Base-by-base conservation (phyloP, 2,888 invertebrate genomes). In the Lasioglossum leucozonium region DNA sequence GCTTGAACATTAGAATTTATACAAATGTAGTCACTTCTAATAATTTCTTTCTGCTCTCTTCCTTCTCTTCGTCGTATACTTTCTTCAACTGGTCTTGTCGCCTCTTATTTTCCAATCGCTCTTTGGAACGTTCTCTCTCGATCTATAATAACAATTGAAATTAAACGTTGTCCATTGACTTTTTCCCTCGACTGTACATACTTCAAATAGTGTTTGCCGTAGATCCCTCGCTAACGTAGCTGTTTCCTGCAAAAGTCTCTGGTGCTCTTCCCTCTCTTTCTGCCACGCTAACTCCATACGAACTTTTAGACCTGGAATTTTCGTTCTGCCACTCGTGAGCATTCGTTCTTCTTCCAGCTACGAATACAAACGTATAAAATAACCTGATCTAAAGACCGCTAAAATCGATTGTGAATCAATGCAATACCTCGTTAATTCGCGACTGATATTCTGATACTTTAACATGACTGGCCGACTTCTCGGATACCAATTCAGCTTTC, bases 241-340 rank as follows among this genome's bases (percentile, higher is more conserved):
- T 0, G 98, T 98, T 95, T 99, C 99, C 94, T 98, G 98, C 47
- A 99, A 95, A 62, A 99, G 95, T n/a, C 98, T 96, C 91, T 98
- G 98, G 92, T 98, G 98, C 92, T 99, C 98, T 94, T 98, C 98
- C 37, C 99, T 96, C 95, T 99, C 99, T 94, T 98, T 99, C 93
- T 98, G 98, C 99, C 99, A 99, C 0, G 98, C 98, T 26, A 99
- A 95, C 94, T 99, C 98, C 96, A 99, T 97, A 77, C 98, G 97
- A 2, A 98, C 98, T 92, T 98, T 97, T 90, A 98, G 95, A 5
- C 98, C 98, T 0, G 98, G 97, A 87, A 98, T 97, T 93, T 98
- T 97, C 1, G 98, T 97, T 85, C 98, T 96, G 0, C 98, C 98
- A 42, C 97, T 97, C 26, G 97, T 97, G 44, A 99, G 95, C 77